These are phyloP conservation scores for Drosophila tsacasi DNA, from an alignment of 1,140 invertebrate genomes.

Conservation along the genomic window DNA sequence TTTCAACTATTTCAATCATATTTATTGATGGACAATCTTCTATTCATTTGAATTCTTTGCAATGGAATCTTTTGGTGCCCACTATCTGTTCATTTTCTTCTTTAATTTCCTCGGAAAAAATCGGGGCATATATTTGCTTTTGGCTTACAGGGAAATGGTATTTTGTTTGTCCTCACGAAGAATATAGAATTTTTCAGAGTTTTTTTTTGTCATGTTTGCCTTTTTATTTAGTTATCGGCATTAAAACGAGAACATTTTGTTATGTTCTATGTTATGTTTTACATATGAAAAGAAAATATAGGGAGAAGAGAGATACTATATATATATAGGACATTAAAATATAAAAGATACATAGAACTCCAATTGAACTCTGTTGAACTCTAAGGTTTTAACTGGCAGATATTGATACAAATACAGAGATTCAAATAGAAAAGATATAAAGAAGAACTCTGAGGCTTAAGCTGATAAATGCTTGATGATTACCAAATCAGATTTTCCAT, in stretches of 20 bases:
- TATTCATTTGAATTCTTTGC: not conserved
- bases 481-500: not conserved
- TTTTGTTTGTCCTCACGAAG: constrained; percentile 24
- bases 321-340: not conserved
- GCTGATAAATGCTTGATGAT: not conserved
- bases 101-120: constrained; percentile 3
- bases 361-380: not conserved
- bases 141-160: constrained; percentile 18
- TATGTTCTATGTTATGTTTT: not conserved
- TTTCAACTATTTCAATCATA: not conserved
- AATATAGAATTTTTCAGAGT: not conserved
- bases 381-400: not conserved
- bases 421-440: not conserved
- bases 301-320: not conserved
- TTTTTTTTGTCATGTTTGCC: constrained; percentile 1
- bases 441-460: not conserved
- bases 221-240: constrained; percentile 35
- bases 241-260: constrained; percentile 18
- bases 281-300: not conserved
- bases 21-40: not conserved
- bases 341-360: not conserved
- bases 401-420: not conserved
- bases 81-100: not conserved
- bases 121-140: constrained; percentile 9
- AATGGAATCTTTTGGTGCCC: not conserved